A percentile compares a stretch with the other conserved stretches of the same genome.
Conservation (phyloP, 2,797 vertebrate genomes). For the Agapornis canus region DNA sequence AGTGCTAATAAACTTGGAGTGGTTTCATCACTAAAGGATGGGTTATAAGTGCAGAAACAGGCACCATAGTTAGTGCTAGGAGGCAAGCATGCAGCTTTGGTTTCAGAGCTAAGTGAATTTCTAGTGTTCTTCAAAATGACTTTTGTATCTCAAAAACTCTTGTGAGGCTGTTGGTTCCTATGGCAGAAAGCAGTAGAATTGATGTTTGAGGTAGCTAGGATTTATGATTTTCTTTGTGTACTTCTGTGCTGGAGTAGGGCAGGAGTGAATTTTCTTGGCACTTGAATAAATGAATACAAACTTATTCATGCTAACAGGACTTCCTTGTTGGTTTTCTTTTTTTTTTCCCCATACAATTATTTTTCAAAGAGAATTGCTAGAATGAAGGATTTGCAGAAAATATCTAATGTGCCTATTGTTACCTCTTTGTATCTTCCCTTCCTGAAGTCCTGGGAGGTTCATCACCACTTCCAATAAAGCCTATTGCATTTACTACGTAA, state of each 20-base stretch:
- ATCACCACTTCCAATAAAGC: rapidly evolving
- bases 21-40: neutral
- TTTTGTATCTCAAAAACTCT: neutral
- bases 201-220: neutral
- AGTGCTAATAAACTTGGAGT: neutral
- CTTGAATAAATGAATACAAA: neutral
- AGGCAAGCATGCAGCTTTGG: neutral
- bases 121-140: neutral
- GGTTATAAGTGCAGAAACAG: neutral
- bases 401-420: neutral
- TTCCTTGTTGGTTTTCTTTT: neutral
- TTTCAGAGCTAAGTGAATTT: neutral
- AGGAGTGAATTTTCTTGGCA: neutral
- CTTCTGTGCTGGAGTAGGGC: neutral
- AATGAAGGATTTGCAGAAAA: neutral
- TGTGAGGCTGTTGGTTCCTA: neutral
- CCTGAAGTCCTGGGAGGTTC: neutral
- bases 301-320: neutral
- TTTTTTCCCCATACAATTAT: neutral
- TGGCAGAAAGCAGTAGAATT: neutral
- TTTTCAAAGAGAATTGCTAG: neutral
- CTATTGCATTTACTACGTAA: neutral
- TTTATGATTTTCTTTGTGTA: neutral
- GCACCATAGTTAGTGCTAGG: neutral
- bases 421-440: neutral